phyloP scores from a whole-genome alignment of 2,113 vertebrate species.

The Scolopax mira region DNA sequence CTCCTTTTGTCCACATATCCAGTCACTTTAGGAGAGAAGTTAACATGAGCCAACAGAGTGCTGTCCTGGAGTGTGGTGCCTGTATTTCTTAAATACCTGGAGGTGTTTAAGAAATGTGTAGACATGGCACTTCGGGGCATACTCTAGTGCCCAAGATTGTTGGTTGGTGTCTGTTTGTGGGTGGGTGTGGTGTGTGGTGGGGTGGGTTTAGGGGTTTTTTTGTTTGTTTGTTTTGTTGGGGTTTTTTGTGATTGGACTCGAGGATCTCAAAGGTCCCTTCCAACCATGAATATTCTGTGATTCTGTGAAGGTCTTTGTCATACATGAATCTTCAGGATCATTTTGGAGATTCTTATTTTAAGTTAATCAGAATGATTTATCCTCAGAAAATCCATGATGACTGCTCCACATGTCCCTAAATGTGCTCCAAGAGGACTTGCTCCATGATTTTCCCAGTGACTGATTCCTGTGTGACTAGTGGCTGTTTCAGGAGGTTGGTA shows the following conservation, averaged over 20 bases:
- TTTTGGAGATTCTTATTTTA: not conserved
- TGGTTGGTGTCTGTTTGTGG: no score
- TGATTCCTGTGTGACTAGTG: not conserved
- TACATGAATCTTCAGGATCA: not conserved
- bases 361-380: not conserved
- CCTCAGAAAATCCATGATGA: not conserved
- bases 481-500: not conserved
- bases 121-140: no score
- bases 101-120: no score
- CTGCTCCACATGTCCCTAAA: accelerated
- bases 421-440: not conserved
- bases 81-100: no score
- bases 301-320: not conserved
- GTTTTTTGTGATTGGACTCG: not conserved
- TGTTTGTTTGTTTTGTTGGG: no score
- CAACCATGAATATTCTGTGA: not conserved
- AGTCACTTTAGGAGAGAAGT: not conserved
- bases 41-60: no score
- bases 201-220: no score
- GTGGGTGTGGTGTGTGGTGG: no score
- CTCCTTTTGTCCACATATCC: not conserved
- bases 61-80: no score
- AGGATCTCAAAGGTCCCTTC: not conserved
- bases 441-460: not conserved
- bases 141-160: no score